Evolutionary conservation across 1,140 invertebrate genomes (phyloP), one percentile per base, ranked within the genome.

Genomic region (Heliconius hewitsoni): DNA sequence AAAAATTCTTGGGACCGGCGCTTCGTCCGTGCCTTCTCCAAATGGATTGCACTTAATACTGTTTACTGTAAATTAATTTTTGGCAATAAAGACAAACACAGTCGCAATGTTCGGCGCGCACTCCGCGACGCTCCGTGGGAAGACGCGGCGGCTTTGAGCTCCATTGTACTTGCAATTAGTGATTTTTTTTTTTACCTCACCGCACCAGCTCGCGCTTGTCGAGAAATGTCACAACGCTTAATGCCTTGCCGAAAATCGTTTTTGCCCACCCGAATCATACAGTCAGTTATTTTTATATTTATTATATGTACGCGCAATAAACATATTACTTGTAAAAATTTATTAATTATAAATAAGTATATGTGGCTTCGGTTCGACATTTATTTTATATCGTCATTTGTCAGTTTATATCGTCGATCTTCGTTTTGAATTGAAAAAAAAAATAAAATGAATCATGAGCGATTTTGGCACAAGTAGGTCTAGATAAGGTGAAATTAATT

Each of bases 51-150:
- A 93, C 92, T 94, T 93, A 93, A 86, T 85, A 85, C 91, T 93
- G 86, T 93, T 93, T 93, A 92, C 91, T 81, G 92, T 86, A 84
- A 91, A 93, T 93, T 94, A 93, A 94, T 94, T 94, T 94, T 94
- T 93, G 93, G 92, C 91, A 94, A 94, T 94, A 94, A 94, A 91
- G 90, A 88, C 83, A 88, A 85, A 91, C 89, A 89, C 85, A 89
- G 89, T 73, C 74, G 89, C 87, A 89, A 93, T 94, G 91, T 88
- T 88, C 87, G 91, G 89, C 90, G 87, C 89, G 89, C 87, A 87
- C 86, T 87, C 84, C 81, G 57, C n/a, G 87, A 89, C 89, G 89
- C 85, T 84, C 84, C 93, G 91, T 94, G 93, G 91, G 93, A 94
- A 93, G 85, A 85, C 91, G 92, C 93, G 93, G 93, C 75, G 76